These are phyloP conservation scores for Mya arenaria DNA, from an alignment of 1,140 invertebrate species.

Conservation along the genomic window DNA sequence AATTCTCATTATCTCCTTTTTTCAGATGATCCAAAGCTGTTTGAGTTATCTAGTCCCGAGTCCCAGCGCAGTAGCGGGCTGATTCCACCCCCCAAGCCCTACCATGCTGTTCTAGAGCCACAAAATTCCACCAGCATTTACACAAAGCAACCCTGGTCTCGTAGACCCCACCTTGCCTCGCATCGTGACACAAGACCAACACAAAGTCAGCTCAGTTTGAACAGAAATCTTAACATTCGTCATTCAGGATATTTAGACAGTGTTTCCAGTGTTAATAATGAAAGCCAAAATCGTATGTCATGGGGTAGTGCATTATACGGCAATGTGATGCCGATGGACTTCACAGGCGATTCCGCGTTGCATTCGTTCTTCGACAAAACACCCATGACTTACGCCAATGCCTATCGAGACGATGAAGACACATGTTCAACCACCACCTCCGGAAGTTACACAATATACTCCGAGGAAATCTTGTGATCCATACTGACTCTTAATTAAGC, in stretches of 20 bases:
- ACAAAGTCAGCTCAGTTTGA: constrained; percentile 15
- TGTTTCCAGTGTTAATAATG: constrained; percentile 7
- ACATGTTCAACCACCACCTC: constrained; percentile 56
- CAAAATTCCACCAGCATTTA: constrained; percentile 14
- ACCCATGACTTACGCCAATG: neutral
- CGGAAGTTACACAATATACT: constrained; percentile 47
- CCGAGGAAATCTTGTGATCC: constrained; percentile 46
- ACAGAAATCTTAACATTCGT: constrained; percentile 30
- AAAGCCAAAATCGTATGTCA: constrained; percentile 21
- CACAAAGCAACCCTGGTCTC: constrained; percentile 40
- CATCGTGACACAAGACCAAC: constrained; percentile 23
- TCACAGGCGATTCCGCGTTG: constrained; percentile 37
- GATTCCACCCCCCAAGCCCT: neutral
- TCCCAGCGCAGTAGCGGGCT: constrained; percentile 23
- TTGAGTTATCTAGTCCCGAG: constrained; percentile 51
- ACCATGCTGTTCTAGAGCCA: neutral
- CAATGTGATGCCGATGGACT: constrained; percentile 28
- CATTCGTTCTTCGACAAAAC: constrained; percentile 58
- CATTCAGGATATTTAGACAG: constrained; percentile 14
- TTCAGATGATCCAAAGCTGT: constrained; percentile 55
- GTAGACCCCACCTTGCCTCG: constrained; percentile 19
- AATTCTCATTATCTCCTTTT: constrained; percentile 23
- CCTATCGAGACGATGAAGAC: constrained; percentile 47
- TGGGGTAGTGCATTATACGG: constrained; percentile 36
- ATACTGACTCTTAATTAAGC: neutral